These are phyloP conservation scores for Leptinotarsa undecemlineata DNA, from an alignment of 1,140 invertebrate species.

Conservation along the genomic window DNA sequence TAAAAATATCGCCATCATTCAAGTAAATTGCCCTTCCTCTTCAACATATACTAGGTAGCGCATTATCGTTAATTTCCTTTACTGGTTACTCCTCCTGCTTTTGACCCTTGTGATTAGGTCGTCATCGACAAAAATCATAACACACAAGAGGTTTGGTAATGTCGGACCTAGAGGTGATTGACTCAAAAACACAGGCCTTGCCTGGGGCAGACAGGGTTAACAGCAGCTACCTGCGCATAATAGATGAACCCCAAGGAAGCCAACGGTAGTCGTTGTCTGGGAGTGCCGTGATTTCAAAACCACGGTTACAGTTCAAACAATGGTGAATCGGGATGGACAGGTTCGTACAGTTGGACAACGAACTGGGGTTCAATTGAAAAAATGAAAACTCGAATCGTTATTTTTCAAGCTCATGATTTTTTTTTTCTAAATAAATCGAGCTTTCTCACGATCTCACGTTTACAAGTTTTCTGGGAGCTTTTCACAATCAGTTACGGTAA, in stretches of 20 bases:
- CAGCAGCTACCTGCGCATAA: slow-evolving; percentile 8
- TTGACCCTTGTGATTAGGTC: slow-evolving; percentile 22
- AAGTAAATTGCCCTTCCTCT: not conserved
- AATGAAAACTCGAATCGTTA: too few relatives aligned
- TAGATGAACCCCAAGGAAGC: slow-evolving; percentile 3
- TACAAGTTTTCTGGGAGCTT: too few relatives aligned
- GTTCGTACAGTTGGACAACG: not conserved
- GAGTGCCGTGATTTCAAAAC: not conserved
- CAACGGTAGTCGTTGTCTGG: slow-evolving; percentile 4
- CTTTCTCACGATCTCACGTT: too few relatives aligned
- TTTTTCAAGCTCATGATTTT: too few relatives aligned
- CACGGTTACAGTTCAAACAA: not conserved
- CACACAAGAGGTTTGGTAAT: slow-evolving; percentile 15
- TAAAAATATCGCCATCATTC: not conserved
- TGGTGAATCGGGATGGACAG: not conserved
- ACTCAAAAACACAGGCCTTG: slow-evolving; percentile 11
- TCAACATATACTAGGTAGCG: not conserved
- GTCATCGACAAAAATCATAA: slow-evolving; percentile 18
- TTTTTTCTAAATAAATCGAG: too few relatives aligned
- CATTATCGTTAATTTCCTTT: not conserved
- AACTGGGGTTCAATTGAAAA: not conserved
- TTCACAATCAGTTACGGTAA: too few relatives aligned
- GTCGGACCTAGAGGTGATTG: slow-evolving; percentile 14
- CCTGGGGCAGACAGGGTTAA: slow-evolving; percentile 11
- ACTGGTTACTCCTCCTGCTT: slow-evolving; percentile 18